phyloP scores from a whole-genome alignment of 1,140 invertebrate genomes.

The Metaphire vulgaris region DNA sequence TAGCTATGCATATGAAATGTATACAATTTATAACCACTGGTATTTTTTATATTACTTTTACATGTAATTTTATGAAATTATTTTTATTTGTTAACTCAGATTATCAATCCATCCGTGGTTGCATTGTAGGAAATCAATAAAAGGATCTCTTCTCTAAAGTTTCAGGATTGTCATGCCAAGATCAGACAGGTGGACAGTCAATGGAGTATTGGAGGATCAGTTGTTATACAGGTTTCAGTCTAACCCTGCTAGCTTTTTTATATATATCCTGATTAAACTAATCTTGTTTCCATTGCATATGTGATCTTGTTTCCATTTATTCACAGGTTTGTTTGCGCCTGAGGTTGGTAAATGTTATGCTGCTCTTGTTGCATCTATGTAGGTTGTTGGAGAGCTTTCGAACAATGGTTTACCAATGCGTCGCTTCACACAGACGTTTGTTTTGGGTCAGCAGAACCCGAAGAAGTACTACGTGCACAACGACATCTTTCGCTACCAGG shows the following conservation, averaged over 20 bases:
- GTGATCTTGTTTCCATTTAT: not conserved
- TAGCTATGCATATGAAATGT: too few relatives aligned
- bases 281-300: not conserved
- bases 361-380: conserved; percentile 20
- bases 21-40: too few relatives aligned
- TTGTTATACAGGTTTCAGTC: conserved; percentile 76
- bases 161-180: conserved; percentile 92
- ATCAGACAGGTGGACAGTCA: conserved; percentile 87
- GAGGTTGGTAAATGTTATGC: not conserved
- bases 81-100: too few relatives aligned
- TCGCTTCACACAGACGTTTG: conserved; percentile 94
- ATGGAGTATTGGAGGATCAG: conserved; percentile 82
- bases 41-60: too few relatives aligned
- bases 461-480: conserved; percentile 98
- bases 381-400: conserved; percentile 89
- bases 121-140: conserved; percentile 85
- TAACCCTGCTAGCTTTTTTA: not conserved
- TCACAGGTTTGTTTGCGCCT: not conserved
- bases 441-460: conserved; percentile 83
- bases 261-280: not conserved
- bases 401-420: conserved; percentile 93
- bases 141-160: conserved; percentile 88
- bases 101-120: too few relatives aligned
- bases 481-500: conserved; percentile 96
- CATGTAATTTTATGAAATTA: too few relatives aligned